phyloP scores from a whole-genome alignment of 2,797 vertebrate genomes.

The Cuniculus paca region DNA sequence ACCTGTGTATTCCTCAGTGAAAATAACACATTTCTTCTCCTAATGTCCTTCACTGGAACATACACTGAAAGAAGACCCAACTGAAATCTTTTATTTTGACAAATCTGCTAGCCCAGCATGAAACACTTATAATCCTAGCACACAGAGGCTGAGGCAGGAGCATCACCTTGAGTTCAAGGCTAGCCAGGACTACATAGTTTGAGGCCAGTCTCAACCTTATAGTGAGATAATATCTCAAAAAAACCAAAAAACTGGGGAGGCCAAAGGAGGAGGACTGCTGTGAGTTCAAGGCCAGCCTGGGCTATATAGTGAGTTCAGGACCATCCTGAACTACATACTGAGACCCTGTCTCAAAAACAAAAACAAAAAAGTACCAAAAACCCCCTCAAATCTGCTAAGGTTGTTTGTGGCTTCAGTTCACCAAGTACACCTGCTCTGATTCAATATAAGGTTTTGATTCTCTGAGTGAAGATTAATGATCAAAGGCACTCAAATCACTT shows the following conservation, averaged over 20 bases:
- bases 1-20: neutral
- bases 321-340: neutral
- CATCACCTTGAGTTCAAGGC: neutral
- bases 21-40: neutral
- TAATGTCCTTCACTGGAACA: neutral
- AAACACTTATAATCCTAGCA: neutral
- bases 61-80: neutral
- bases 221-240: neutral
- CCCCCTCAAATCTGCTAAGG: neutral
- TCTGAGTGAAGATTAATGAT: slow-evolving; percentile 22
- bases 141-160: neutral
- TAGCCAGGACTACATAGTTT: neutral
- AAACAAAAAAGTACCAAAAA: neutral
- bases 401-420: neutral
- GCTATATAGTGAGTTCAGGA: neutral
- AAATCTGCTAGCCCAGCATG: neutral
- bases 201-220: neutral
- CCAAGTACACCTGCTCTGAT: neutral
- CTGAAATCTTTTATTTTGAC: neutral
- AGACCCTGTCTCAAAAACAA: neutral
- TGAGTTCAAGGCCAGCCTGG: neutral
- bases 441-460: slow-evolving; percentile 12
- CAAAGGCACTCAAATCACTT: neutral
- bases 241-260: neutral
- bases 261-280: neutral